A percentile compares a stretch with the other conserved stretches of the same genome.
phyloP scores from a whole-genome alignment of 2,113 vertebrate species.

The Ancistrus triradiatus region DNA sequence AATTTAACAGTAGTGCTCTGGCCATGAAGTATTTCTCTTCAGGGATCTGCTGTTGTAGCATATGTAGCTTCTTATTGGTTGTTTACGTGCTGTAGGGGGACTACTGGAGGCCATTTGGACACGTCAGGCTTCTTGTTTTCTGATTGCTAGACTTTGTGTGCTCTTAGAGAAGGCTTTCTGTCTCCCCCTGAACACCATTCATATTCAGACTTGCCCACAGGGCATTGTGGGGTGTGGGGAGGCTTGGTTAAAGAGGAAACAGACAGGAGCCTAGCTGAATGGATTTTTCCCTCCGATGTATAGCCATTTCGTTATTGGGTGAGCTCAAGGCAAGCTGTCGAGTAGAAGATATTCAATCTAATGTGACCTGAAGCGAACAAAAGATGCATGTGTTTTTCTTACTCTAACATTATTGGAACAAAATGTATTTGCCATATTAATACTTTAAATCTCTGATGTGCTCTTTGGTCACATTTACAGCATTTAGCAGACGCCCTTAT shows the following conservation, averaged over 20 bases:
- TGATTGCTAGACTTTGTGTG: neutral
- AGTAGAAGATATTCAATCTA: too few species aligned
- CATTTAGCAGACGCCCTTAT: too few species aligned
- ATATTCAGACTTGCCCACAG: neutral
- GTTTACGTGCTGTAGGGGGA: neutral
- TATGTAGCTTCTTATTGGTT: neutral
- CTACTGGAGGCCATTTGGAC: neutral
- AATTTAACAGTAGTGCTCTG: neutral
- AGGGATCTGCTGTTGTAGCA: neutral
- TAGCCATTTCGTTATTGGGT: too few species aligned
- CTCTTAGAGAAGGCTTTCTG: neutral
- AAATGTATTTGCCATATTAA: too few species aligned
- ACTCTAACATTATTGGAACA: too few species aligned
- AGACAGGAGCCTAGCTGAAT: neutral
- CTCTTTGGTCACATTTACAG: too few species aligned
- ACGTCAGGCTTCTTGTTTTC: neutral
- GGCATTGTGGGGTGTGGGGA: conserved; percentile 16
- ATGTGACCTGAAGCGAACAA: too few species aligned
- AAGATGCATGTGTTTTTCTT: too few species aligned
- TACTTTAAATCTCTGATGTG: too few species aligned
- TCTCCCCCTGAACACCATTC: neutral
- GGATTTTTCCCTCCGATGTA: too few species aligned
- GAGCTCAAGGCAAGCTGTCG: too few species aligned
- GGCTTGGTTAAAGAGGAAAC: neutral
- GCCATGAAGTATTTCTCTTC: too few species aligned